These are phyloP conservation scores for Physella acuta DNA, from an alignment of 1,140 invertebrate species.

Conservation along the genomic window DNA sequence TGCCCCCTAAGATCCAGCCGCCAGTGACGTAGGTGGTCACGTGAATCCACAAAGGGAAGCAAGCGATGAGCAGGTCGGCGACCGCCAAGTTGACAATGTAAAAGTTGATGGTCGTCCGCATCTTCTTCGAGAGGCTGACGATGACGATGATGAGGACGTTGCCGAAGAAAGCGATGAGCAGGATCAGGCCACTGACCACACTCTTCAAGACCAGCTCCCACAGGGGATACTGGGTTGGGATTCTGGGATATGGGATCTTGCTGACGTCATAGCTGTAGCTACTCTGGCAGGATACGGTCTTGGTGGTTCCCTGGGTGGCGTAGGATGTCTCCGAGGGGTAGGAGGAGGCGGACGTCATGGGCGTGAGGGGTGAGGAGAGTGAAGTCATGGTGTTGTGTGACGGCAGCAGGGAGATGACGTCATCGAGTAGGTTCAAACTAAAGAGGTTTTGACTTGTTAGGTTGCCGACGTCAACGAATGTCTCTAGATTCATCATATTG, in stretches of 20 bases:
- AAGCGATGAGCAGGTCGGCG: slow-evolving; percentile 54
- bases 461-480: too few relatives aligned
- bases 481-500: too few relatives aligned
- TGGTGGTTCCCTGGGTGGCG: background rate
- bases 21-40: slow-evolving; percentile 48
- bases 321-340: background rate
- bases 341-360: background rate
- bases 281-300: too few relatives aligned
- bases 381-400: too few relatives aligned
- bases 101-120: slow-evolving; percentile 74
- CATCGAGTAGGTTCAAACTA: too few relatives aligned
- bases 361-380: too few relatives aligned
- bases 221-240: background rate
- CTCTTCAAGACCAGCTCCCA: slow-evolving; percentile 48
- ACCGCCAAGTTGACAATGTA: slow-evolving; percentile 90
- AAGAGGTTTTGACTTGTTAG: too few relatives aligned
- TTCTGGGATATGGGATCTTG: background rate
- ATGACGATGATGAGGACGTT: slow-evolving; percentile 48
- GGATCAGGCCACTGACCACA: slow-evolving; percentile 33
- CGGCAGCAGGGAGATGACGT: too few relatives aligned
- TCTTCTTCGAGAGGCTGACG: slow-evolving; percentile 47
- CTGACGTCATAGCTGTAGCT: background rate
- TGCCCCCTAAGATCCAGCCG: slow-evolving; percentile 57
- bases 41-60: slow-evolving; percentile 60
- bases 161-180: slow-evolving; percentile 46